Evolutionary conservation across 2,113 vertebrate genomes (phyloP).

Genomic region (Donacobius atricapilla): DNA sequence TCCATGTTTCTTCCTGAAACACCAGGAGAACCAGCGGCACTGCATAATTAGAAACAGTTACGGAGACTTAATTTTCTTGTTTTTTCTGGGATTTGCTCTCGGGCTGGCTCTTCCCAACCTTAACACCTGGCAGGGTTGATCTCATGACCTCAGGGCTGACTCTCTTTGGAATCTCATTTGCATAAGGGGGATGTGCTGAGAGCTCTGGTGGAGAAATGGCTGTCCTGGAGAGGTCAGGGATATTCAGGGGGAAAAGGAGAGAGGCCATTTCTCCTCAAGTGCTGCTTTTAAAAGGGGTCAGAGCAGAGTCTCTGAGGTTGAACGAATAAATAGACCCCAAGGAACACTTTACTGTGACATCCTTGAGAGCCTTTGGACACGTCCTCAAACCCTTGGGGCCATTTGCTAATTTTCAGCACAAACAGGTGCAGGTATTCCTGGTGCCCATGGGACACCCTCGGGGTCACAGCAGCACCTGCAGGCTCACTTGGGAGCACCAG

Average conservation of each 20-base stretch:
- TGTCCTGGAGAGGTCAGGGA: neutral
- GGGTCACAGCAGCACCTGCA: neutral
- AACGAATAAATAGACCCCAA: neutral
- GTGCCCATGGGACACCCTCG: rapidly evolving
- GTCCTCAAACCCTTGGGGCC: neutral
- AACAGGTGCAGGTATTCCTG: rapidly evolving
- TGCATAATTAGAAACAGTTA: conserved; percentile 26
- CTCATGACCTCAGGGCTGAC: neutral
- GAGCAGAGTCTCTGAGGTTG: neutral
- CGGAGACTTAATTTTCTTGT: neutral
- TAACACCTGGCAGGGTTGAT: conserved; percentile 13
- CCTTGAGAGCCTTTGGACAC: neutral
- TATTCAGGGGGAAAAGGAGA: neutral
- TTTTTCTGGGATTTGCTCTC: conserved; percentile 26
- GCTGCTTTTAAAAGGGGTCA: conserved; percentile 16
- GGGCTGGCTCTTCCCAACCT: neutral
- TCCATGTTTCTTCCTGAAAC: neutral
- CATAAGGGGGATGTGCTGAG: neutral
- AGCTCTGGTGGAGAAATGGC: neutral
- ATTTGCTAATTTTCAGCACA: neutral
- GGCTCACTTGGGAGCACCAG: neutral
- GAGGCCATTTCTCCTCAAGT: neutral
- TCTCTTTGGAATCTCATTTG: conserved; percentile 1
- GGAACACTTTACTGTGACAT: neutral
- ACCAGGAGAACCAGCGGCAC: neutral